Percentiles rank a stretch among this genome's conserved stretches.
Conservation (phyloP, 2,797 vertebrate genomes). For the Hozukius guyotensis region DNA sequence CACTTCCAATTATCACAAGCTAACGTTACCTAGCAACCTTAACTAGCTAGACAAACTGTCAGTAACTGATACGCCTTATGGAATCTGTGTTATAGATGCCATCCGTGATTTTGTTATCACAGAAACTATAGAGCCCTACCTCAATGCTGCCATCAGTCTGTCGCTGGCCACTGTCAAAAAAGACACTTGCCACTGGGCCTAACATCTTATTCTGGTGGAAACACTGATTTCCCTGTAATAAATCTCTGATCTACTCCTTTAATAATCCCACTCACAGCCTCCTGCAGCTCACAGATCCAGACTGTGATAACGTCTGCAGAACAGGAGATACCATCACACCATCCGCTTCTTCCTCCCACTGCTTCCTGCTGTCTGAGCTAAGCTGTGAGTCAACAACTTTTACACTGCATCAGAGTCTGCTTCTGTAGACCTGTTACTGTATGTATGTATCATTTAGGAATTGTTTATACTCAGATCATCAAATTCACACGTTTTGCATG, state of each 20-base stretch:
- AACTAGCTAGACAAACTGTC: no score
- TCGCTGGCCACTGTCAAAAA: background rate
- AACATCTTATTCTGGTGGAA: background rate
- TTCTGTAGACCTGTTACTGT: background rate
- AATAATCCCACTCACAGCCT: background rate
- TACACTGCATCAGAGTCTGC: background rate
- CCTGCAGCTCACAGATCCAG: background rate
- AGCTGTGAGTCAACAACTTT: background rate
- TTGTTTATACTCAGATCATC: background rate
- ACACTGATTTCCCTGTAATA: background rate
- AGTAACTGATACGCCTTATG: background rate
- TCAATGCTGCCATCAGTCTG: background rate
- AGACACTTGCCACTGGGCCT: background rate
- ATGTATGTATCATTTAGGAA: background rate
- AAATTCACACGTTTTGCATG: background rate
- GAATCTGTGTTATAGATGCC: background rate
- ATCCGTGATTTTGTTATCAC: background rate
- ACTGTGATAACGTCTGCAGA: background rate
- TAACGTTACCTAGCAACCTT: background rate
- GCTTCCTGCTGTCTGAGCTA: background rate
- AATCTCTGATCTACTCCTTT: background rate
- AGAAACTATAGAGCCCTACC: no score
- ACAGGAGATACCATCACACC: constrained; percentile 1
- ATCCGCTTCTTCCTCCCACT: background rate
- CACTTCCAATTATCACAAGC: background rate